Conservation (phyloP, 2,113 vertebrate species). For the Ardeotis arabs region DNA sequence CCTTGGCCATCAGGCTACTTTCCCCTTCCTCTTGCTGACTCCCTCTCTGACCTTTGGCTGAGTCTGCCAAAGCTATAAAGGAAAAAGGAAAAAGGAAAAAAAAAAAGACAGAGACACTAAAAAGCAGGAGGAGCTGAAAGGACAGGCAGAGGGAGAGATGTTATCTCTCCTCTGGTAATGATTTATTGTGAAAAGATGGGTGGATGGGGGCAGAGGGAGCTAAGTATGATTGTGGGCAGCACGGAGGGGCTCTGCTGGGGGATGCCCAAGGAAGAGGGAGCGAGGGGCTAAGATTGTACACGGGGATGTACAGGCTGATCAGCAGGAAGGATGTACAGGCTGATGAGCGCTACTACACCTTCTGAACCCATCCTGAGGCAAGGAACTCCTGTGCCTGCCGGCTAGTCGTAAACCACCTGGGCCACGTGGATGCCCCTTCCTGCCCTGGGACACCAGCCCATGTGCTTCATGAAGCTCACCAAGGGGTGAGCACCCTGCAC, state of each 20-base stretch:
- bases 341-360: neutral
- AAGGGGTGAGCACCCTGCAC: neutral
- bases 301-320: fast-evolving
- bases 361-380: neutral
- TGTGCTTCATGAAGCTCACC: neutral
- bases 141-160: neutral
- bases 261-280: neutral
- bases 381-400: neutral
- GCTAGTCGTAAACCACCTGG: neutral
- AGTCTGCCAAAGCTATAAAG: neutral
- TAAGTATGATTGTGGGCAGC: neutral
- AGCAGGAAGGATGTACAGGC: neutral
- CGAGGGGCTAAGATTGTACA: neutral
- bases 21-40: slow-evolving; percentile 45
- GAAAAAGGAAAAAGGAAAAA: neutral
- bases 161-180: neutral
- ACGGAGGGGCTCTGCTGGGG: neutral
- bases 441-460: neutral
- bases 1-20: neutral
- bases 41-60: slow-evolving; percentile 18
- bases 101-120: neutral
- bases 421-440: fast-evolving
- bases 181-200: neutral
- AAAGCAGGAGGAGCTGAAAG: neutral
- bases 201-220: neutral